Conservation (phyloP, 2,113 vertebrate species). For the Helogale parvula region DNA sequence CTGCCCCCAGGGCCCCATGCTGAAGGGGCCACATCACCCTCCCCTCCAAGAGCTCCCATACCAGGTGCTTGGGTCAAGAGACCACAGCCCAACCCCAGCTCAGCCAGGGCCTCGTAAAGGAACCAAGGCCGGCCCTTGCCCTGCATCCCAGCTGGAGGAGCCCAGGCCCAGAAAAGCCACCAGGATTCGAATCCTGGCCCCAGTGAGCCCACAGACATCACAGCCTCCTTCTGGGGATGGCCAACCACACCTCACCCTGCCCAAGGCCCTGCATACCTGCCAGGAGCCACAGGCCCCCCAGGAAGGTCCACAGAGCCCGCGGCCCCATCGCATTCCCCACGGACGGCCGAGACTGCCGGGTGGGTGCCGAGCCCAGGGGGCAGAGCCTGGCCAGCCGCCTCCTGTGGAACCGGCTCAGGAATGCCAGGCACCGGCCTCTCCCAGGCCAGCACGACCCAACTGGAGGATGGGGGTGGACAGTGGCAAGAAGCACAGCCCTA, state of each 20-base stretch:
- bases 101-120: not conserved
- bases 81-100: not conserved
- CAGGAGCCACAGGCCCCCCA: slow-evolving; percentile 83
- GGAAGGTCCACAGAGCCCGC: slow-evolving; percentile 77
- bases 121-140: not conserved
- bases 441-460: slow-evolving; percentile 45
- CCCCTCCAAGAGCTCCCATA: not conserved
- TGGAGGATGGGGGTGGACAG: slow-evolving; percentile 47
- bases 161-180: not conserved
- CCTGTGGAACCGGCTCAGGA: slow-evolving; percentile 38
- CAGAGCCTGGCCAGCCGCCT: not conserved
- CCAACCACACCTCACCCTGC: not conserved
- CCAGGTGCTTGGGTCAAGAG: not conserved
- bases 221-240: not conserved
- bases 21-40: not conserved
- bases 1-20: not conserved
- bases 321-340: slow-evolving; percentile 81
- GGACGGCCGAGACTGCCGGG: slow-evolving; percentile 55
- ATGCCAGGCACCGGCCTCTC: slow-evolving; percentile 66
- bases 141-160: not conserved
- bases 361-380: not conserved
- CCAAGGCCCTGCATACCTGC: slow-evolving; percentile 81
- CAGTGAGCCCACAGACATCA: not conserved
- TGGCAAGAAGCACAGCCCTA: slow-evolving; percentile 49
- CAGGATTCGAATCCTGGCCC: not conserved